A percentile compares a stretch with the other conserved stretches of the same genome.
Conservation (phyloP, 2,797 vertebrate species). For the Taeniopygia guttata region DNA sequence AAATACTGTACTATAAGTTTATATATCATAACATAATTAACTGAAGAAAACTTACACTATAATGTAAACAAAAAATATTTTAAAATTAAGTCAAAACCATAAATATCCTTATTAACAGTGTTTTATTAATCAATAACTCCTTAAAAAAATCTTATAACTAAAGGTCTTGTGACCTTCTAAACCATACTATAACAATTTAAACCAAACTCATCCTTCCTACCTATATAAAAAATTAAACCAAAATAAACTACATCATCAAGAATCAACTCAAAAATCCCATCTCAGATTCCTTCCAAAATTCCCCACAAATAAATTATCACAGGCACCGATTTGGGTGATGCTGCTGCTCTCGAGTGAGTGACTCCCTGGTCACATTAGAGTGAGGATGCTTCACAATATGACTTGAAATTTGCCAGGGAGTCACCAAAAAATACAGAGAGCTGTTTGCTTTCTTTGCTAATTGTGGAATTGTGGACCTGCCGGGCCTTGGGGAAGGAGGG, state of each 20-base stretch:
- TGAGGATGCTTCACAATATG: background rate
- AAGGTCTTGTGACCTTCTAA: background rate
- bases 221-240: background rate
- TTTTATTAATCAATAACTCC: background rate
- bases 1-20: background rate
- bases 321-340: background rate
- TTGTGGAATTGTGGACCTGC: background rate
- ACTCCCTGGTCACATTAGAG: background rate
- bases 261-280: background rate
- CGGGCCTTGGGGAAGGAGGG: background rate
- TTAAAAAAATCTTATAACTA: background rate
- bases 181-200: background rate
- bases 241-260: background rate
- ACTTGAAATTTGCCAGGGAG: background rate
- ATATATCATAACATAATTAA: background rate
- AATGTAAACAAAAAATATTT: background rate
- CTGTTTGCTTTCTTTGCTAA: background rate
- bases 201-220: background rate
- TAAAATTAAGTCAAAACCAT: background rate
- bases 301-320: background rate
- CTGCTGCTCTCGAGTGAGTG: background rate
- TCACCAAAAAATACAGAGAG: background rate
- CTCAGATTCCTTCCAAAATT: background rate
- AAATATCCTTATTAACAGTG: background rate
- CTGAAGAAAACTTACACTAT: background rate